Evolutionary conservation across 2,888 invertebrate species (phyloP), one percentile per base, ranked within the genome.

Genomic region (Pardosa pseudoannulata): DNA sequence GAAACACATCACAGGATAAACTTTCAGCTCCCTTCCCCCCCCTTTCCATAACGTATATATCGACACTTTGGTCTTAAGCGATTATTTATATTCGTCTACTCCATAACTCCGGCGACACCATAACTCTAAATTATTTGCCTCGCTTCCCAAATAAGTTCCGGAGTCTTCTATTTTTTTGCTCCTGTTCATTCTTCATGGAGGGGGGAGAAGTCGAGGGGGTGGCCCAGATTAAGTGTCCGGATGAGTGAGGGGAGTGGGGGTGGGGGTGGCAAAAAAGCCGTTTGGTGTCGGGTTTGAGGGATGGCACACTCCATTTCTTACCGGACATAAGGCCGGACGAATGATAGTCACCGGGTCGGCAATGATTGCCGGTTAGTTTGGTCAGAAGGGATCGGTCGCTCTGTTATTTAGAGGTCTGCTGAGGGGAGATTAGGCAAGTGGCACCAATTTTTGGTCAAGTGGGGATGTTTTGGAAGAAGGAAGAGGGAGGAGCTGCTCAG

Each of bases 121-220:
- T 85, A 85, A 85, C 83, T 79, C 83, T 79, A 79, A 73, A 79
- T 85, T 85, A 85, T 78, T 79, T 78, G 78, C 76, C 32, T 46
- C 82, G 64, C 75, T 82, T 82, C 82, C 76, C 71, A 70, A 71
- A 75, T 82, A 75, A 82, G 75, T 79, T 71, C 27, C 27, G 19
- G 41, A 23, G 23, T 19, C 19, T 23, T 56, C 23, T 23, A 19
- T 23, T 64, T 41, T 62, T 28, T n/a, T 36, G 6, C 13, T 9
- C 56, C 68, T 27, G 28, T 19, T 27, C 46, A 23, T 41, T 23
- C 23, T 11, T 27, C 7, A 1, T 2, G 39, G 23, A n/a, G n/a
- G n/a, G n/a, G n/a, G 56, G 2, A 13, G 9, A 6, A 1, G 32
- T 16, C 13, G 50, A 27, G 46, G 29, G 72, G 39, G 39, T 36